These are phyloP conservation scores for Tokudaia tokunoshimensis DNA, from an alignment of 2,797 vertebrate species.

Conservation along the genomic window DNA sequence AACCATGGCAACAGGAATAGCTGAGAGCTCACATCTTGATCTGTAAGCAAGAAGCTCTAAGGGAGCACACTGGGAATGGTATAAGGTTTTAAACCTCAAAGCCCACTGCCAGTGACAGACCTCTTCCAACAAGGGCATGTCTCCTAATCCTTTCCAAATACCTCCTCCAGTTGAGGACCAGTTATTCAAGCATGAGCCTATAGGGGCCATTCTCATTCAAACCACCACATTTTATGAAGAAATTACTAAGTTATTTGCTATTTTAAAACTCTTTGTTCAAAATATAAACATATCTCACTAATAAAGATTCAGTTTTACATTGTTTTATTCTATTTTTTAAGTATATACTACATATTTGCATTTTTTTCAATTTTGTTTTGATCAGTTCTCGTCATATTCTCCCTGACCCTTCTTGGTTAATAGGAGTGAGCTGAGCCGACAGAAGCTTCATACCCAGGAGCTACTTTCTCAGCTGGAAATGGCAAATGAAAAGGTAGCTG, in stretches of 20 bases:
- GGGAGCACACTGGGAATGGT: not conserved
- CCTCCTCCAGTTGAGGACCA: not conserved
- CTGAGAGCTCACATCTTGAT: not conserved
- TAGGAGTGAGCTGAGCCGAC: constrained; percentile 93
- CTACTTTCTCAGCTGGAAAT: constrained; percentile 93
- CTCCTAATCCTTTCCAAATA: not conserved
- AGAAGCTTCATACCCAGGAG: constrained; percentile 93
- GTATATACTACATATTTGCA: not conserved
- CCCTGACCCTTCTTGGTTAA: constrained; percentile 66
- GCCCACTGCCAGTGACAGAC: not conserved
- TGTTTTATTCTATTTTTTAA: not conserved
- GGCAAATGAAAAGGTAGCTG: constrained; percentile 90
- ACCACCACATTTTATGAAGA: constrained; percentile 33
- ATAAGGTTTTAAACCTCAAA: not conserved
- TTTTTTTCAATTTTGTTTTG: constrained; percentile 18
- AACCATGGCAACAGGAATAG: not conserved
- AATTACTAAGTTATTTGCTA: constrained; percentile 22
- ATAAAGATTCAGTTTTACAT: not conserved
- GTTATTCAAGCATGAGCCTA: not conserved
- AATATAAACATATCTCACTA: not conserved
- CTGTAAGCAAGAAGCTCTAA: too few relatives aligned
- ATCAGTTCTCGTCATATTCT: not conserved
- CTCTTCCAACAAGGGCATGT: not conserved
- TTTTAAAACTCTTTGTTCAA: not conserved
- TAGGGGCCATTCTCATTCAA: not conserved